Base-by-base conservation (phyloP, 2,113 vertebrate species). In the Salminus brasiliensis region DNA sequence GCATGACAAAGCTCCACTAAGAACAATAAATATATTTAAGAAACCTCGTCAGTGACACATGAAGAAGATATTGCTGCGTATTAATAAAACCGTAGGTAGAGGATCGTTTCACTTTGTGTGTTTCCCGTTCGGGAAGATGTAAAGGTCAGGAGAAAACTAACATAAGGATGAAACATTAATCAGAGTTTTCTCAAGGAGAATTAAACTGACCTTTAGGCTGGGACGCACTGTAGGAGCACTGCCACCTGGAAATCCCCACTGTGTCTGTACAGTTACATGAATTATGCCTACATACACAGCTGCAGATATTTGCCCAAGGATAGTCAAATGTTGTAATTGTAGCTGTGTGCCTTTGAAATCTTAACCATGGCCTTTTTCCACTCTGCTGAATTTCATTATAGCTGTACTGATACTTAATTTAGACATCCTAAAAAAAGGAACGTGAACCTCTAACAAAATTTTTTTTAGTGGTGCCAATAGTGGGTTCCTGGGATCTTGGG, bases 171-270 rank as follows among this genome's bases (percentile, higher is more conserved):
- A 68, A 52, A 81, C 78, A 81, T 84, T 78, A 84, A 75, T 81
- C 70, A 81, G 41, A 69, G 69, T 80, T 74, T 81, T 81, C 74
- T 73, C 74, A 81, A 78, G 71, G 70, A 78, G 79, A 78, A 78
- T 74, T 81, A 78, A 70, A 71, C 72, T 79, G 75, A 79, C 79
- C 83, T 81, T 84, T 81, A 62, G 53, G 29, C 45, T 67, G 74
- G 34, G 72, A 59, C 75, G 25, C 57, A 78, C 57, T 60, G 75
- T 45, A 49, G 59, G 43, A 52, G 30, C 27, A 36, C 57, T 74
- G 25, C 72, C 55, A 47, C 27, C 57, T 63, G 73, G 45, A 62
- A 78, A 69, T 49, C 47, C 41, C 30, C 65, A 49, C 69, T 78
- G 57, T 23, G 47, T 47, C 68, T 12, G 60, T 34, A 66, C 29